Percentiles rank a stretch among this genome's conserved stretches.
These are phyloP conservation scores for Melanotus villosus DNA, from an alignment of 2,888 invertebrate genomes.

Conservation along the genomic window DNA sequence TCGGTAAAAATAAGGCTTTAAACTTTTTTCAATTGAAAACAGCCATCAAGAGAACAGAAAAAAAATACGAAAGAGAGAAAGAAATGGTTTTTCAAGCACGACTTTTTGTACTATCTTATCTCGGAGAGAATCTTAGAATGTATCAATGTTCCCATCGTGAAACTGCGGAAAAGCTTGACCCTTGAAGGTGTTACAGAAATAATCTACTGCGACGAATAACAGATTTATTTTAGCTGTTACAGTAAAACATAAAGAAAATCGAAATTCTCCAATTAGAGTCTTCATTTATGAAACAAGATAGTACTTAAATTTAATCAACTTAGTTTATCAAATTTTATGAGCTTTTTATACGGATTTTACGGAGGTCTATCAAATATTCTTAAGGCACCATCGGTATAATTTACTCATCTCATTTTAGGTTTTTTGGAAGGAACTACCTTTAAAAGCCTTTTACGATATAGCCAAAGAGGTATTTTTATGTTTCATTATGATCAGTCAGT, in stretches of 20 bases:
- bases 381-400: conserved; percentile 35
- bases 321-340: conserved; percentile 17
- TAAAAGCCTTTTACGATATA: conserved; percentile 33
- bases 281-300: neutral
- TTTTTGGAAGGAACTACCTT: conserved; percentile 6
- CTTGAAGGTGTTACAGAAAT: neutral
- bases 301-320: conserved; percentile 23
- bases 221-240: too few species aligned
- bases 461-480: conserved; percentile 32
- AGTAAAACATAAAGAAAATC: too few species aligned
- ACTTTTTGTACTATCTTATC: neutral
- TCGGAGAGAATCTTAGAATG: neutral
- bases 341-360: conserved; percentile 15
- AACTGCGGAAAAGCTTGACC: neutral
- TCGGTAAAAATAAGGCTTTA: neutral
- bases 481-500: conserved; percentile 18
- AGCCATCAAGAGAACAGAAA: neutral
- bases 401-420: conserved; percentile 25
- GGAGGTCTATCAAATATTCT: conserved; percentile 21
- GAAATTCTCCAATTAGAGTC: too few species aligned
- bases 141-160: neutral
- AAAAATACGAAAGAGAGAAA: neutral
- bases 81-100: neutral
- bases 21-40: neutral
- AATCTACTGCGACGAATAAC: too few species aligned